A percentile compares a stretch with the other conserved stretches of the same genome.
These are phyloP conservation scores for Therioaphis trifolii DNA, from an alignment of 2,888 invertebrate species.

Conservation along the genomic window DNA sequence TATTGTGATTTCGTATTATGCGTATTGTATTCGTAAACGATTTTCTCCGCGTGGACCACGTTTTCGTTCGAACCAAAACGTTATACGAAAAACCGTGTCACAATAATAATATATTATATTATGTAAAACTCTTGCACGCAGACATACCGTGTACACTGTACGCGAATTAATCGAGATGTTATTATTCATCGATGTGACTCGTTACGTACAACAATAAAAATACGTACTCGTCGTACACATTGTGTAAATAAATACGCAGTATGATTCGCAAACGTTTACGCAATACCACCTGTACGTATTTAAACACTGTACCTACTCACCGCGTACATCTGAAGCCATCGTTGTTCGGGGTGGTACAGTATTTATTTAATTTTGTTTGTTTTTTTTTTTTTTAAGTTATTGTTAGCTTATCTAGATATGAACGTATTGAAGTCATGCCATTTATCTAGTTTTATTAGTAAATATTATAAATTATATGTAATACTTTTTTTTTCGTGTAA, in stretches of 20 bases:
- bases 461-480: constrained; percentile 14
- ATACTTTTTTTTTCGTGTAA: constrained; percentile 27
- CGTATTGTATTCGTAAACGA: not conserved
- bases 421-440: constrained; percentile 34
- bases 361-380: not conserved
- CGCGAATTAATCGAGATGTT: not conserved
- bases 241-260: not conserved
- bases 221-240: not conserved
- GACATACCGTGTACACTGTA: not conserved
- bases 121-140: not conserved
- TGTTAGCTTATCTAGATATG: constrained; percentile 1
- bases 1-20: not conserved
- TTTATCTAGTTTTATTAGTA: constrained; percentile 50
- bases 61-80: not conserved
- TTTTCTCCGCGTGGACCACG: not conserved
- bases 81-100: not conserved
- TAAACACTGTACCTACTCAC: not conserved
- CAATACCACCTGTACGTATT: not conserved
- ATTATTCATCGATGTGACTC: not conserved
- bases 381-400: not conserved
- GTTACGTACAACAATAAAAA: not conserved
- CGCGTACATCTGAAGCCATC: not conserved
- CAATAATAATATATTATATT: not conserved
- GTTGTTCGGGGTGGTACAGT: not conserved
- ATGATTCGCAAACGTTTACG: not conserved